Evolutionary conservation across 1,140 invertebrate genomes (phyloP).

Genomic region (Trichonephila clavipes): DNA sequence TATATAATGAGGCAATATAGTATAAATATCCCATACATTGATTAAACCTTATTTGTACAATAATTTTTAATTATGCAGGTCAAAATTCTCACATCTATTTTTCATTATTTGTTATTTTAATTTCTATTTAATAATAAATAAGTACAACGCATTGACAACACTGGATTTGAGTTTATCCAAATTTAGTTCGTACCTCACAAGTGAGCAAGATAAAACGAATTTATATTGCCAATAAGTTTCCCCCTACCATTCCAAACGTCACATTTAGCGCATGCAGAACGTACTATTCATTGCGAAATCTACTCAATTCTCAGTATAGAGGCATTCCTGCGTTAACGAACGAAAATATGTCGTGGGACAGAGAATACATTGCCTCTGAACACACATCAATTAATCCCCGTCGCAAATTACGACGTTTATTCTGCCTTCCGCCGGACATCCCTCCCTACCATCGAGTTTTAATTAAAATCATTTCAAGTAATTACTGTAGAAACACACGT

Average conservation of each 20-base stretch:
- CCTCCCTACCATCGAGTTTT: not conserved
- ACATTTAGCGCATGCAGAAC: not conserved
- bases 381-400: slow-evolving; percentile 10
- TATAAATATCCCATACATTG: no score
- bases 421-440: slow-evolving; percentile 15
- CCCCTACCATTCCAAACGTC: not conserved
- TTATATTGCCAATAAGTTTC: not conserved
- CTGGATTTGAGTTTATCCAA: no score
- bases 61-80: no score
- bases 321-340: not conserved
- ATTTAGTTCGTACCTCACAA: no score
- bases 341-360: not conserved
- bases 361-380: not conserved
- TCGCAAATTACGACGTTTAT: slow-evolving; percentile 34
- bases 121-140: no score
- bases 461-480: slow-evolving; percentile 50
- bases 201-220: not conserved
- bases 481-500: slow-evolving; percentile 24
- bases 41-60: no score
- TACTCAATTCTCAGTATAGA: not conserved
- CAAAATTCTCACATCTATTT: no score
- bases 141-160: no score
- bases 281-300: not conserved
- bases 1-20: no score
- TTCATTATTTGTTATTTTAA: no score